Conservation (phyloP, 1,140 invertebrate species). For the Plodia interpunctella region DNA sequence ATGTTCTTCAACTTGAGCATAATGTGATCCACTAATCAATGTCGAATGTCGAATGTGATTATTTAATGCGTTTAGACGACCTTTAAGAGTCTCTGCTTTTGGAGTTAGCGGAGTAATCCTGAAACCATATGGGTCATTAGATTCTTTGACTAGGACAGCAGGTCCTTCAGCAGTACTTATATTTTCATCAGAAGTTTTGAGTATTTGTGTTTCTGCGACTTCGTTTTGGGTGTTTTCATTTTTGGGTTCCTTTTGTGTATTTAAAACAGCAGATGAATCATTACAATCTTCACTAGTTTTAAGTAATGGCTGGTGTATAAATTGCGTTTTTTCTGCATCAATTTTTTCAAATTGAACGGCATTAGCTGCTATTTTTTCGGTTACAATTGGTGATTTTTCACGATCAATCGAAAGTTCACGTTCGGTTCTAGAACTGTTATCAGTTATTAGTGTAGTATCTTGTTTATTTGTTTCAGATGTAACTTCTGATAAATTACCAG, state of each 20-base stretch:
- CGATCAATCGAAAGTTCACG: background rate
- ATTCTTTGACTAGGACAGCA: conserved; percentile 6
- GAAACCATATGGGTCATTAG: background rate
- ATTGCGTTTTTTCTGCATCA: background rate
- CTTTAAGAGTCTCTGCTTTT: background rate
- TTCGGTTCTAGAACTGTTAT: background rate
- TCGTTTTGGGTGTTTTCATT: background rate
- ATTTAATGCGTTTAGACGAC: background rate
- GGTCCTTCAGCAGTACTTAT: background rate
- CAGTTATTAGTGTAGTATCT: background rate
- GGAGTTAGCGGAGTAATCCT: background rate
- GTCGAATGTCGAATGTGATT: background rate
- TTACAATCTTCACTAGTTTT: too few species aligned
- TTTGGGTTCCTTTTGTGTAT: too few species aligned
- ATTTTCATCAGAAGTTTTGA: background rate
- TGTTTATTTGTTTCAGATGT: background rate
- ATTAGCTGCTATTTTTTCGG: too few species aligned
- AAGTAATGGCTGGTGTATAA: too few species aligned
- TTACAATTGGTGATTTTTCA: background rate
- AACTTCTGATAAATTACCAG: background rate
- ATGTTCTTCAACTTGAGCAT: background rate
- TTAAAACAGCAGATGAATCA: too few species aligned
- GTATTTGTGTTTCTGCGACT: background rate
- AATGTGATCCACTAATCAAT: background rate
- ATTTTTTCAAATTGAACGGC: background rate